Base-by-base conservation (phyloP, 2,113 vertebrate genomes). In the Dolichallabes microphthalmus region DNA sequence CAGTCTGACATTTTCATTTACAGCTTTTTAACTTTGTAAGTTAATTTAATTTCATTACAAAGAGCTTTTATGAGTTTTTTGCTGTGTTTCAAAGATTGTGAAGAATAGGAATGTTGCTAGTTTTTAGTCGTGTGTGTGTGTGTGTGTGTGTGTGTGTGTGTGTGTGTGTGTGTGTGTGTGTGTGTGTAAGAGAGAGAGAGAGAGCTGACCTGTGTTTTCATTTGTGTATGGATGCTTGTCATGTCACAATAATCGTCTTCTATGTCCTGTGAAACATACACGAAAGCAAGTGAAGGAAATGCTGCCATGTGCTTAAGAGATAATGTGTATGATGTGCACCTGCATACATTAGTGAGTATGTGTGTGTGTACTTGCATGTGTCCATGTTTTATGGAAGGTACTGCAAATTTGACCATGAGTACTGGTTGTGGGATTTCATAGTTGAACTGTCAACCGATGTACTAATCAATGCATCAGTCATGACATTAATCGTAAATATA, bases 291-390 rank as follows among this genome's bases (percentile, higher is more conserved):
- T 66, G 25, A 86, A 86, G 76, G 35, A 82, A 86, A 87, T 78
- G 87, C 88, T 89, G 90, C 89, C 89, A 88, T 90, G 75, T 86
- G 85, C 84, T 79, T 69, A 88, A 82, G 61, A 75, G 82, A 76
- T 71, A 30, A 17, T 39, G 58, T 76, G 14, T 86, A 64, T 86
- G 75, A 45, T 80, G 74, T 80, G 80, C 69, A 61, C 57, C 63
- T 76, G 32, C 27, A 14, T 50, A 53, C 57, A 27, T 82, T 22
- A 69, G 11, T 30, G 57, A 82, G 53, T 82, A 22, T 45, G 78
- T 50, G 60, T 85, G 57, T 82, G 35, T 52, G 73, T 52, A 82
- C 73, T 50, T 63, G 79, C 77, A 32, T 68, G 64, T 71, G 68
- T 69, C 25, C 52, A 68, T 86, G 79, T 84, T 86, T 45, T 82